These are phyloP conservation scores for Tachystola acroxantha DNA, from an alignment of 2,888 invertebrate species.

Conservation along the genomic window DNA sequence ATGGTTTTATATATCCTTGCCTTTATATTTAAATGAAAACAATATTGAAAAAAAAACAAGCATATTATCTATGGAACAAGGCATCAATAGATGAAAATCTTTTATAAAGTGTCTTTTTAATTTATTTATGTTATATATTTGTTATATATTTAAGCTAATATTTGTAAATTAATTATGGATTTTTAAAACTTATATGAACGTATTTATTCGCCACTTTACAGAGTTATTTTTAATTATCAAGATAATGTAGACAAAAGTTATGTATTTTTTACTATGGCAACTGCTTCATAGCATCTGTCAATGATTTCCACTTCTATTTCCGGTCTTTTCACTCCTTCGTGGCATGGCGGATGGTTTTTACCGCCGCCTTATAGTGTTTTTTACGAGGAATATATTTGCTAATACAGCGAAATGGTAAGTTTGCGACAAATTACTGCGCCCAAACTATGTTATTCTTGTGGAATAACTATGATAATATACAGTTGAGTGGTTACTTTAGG, in stretches of 20 bases:
- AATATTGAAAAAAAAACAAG: no score
- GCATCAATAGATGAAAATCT: neutral
- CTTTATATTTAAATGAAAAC: neutral
- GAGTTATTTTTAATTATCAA: no score
- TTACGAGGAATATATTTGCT: conserved; percentile 70
- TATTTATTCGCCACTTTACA: no score
- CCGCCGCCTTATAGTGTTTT: conserved; percentile 66
- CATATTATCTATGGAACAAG: neutral
- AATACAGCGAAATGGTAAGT: conserved; percentile 74
- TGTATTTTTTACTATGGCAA: conserved; percentile 43
- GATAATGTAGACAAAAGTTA: no score
- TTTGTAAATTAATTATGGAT: neutral
- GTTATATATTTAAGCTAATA: neutral
- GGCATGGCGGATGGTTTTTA: conserved; percentile 76
- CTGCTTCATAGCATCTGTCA: conserved; percentile 44
- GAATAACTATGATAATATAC: conserved; percentile 27
- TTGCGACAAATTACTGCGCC: conserved; percentile 27
- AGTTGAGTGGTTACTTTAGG: conserved; percentile 35
- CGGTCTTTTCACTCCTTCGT: conserved; percentile 77
- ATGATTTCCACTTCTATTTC: conserved; percentile 42
- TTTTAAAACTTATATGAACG: no score
- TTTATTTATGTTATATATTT: no score
- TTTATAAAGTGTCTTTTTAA: no score
- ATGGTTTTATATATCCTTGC: no score
- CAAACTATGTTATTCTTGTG: conserved; percentile 12